Evolutionary conservation across 2,888 invertebrate species (phyloP).

Genomic region (Cremastobaeus sp.): DNA sequence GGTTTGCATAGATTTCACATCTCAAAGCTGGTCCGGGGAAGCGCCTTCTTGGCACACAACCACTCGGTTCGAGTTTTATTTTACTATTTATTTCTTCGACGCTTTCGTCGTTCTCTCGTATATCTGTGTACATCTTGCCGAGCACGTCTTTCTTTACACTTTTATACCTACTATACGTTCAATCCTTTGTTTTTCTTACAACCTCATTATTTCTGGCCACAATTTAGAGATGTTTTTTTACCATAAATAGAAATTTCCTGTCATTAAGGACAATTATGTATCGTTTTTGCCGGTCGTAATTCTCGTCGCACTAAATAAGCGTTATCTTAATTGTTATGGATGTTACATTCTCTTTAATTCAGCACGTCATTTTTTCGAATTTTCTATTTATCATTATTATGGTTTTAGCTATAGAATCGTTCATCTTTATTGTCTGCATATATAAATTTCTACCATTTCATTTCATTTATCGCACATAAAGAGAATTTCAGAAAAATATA

Average conservation of each 20-base stretch:
- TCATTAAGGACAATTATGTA: constrained; percentile 24
- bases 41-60: constrained; percentile 44
- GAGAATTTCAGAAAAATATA: too few relatives aligned
- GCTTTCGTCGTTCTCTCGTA: constrained; percentile 42
- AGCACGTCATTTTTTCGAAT: too few relatives aligned
- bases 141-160: constrained; percentile 37
- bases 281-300: neutral
- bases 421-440: too few relatives aligned
- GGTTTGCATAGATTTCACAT: constrained; percentile 53
- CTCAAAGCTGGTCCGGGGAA: constrained; percentile 42
- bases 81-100: constrained; percentile 50
- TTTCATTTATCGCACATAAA: too few relatives aligned
- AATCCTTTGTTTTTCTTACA: constrained; percentile 40
- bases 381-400: too few relatives aligned
- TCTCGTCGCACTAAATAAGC: neutral
- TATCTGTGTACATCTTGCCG: constrained; percentile 29
- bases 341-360: too few relatives aligned
- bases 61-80: constrained; percentile 48
- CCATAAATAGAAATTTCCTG: constrained; percentile 36
- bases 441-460: too few relatives aligned
- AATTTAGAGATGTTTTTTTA: constrained; percentile 39
- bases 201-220: constrained; percentile 34
- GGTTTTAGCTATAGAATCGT: too few relatives aligned
- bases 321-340: too few relatives aligned
- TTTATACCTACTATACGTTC: constrained; percentile 40